These are phyloP conservation scores for Lycaon pictus DNA, from an alignment of 2,113 vertebrate species.

Conservation along the genomic window DNA sequence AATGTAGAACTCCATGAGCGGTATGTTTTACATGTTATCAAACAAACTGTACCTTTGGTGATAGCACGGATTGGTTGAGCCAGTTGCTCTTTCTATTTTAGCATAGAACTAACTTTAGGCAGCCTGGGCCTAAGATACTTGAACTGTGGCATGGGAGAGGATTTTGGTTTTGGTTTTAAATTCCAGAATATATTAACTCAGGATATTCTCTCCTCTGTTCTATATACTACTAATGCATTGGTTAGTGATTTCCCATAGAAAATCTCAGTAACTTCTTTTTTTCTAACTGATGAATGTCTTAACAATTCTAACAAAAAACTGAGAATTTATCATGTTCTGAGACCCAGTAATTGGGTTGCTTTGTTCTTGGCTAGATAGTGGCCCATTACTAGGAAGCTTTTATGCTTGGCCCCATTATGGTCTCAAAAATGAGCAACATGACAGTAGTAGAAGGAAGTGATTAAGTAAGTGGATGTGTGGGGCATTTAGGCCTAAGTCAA, in stretches of 20 bases:
- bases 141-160: neutral
- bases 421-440: neutral
- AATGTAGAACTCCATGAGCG: neutral
- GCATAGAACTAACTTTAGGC: neutral
- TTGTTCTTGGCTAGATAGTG: neutral
- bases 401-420: neutral
- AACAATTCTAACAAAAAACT: neutral
- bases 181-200: neutral
- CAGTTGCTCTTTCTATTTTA: neutral
- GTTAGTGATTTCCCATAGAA: conserved; percentile 6
- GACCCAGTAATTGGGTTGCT: neutral
- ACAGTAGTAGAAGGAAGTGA: neutral
- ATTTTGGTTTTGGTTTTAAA: neutral
- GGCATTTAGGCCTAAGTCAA: neutral
- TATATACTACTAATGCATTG: neutral
- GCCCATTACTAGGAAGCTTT: neutral
- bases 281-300: neutral
- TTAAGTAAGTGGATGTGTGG: neutral
- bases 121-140: neutral
- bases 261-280: neutral
- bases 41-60: neutral
- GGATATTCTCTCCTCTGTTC: neutral
- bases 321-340: neutral
- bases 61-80: neutral
- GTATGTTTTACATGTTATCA: neutral